Conservation (phyloP, 1,140 invertebrate species). For the Wiebesia pumilae region DNA sequence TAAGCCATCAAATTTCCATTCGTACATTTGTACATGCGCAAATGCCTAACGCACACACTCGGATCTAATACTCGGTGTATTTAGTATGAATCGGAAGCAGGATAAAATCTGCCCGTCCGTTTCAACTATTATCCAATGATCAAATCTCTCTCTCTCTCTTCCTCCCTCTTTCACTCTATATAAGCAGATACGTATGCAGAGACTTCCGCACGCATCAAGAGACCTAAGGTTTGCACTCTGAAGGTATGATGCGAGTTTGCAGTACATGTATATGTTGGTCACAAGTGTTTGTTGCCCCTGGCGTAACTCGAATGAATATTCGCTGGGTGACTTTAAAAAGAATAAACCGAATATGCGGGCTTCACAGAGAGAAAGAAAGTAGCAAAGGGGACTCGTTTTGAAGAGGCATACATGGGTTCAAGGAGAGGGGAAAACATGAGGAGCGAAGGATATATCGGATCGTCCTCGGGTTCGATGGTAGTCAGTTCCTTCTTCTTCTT, state of each 20-base stretch:
- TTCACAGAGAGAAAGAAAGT: not conserved
- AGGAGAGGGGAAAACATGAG: not conserved
- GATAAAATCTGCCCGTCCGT: slow-evolving; percentile 30
- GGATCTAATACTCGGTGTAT: not conserved
- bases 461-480: slow-evolving; percentile 5
- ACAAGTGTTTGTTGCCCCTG: slow-evolving; percentile 67
- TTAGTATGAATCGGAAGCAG: slow-evolving; percentile 9
- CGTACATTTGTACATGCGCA: not conserved
- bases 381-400: not conserved
- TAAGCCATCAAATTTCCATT: slow-evolving; percentile 38
- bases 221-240: not conserved
- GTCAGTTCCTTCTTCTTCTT: slow-evolving; percentile 29
- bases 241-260: not conserved
- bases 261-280: not conserved
- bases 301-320: slow-evolving; percentile 68
- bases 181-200: no score
- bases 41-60: not conserved
- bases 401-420: not conserved
- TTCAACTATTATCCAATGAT: slow-evolving; percentile 39
- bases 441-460: slow-evolving; percentile 19
- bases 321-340: slow-evolving; percentile 66
- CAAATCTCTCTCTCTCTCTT: not conserved
- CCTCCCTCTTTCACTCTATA: not conserved
- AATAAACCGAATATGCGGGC: slow-evolving; percentile 65
- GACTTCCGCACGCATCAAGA: not conserved